Conservation (phyloP, 92 coral and sea anemone genomes). For the Phenganax stokvisi region DNA sequence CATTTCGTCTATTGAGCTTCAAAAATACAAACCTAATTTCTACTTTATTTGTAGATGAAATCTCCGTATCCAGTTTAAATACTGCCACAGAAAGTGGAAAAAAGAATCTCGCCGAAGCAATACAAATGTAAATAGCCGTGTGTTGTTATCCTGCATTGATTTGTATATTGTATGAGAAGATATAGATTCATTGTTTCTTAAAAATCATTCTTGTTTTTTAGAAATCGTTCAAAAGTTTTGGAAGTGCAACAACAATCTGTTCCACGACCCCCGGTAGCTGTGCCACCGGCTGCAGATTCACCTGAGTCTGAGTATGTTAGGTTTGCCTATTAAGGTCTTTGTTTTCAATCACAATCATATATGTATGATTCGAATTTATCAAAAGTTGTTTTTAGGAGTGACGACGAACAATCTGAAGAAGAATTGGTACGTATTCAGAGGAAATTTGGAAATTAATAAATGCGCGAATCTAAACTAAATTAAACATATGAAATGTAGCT, state of each 20-base stretch:
- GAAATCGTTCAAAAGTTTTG: slow-evolving; percentile 36
- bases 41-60: slow-evolving; percentile 16
- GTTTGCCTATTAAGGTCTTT: too few relatives aligned
- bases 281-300: slow-evolving; percentile 18
- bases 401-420: slow-evolving; percentile 57
- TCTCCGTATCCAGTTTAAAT: slow-evolving; percentile 35
- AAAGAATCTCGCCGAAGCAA: slow-evolving; percentile 35
- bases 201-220: neutral
- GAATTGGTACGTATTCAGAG: slow-evolving; percentile 70
- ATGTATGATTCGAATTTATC: neutral
- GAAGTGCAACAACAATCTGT: slow-evolving; percentile 19
- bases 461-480: too few relatives aligned
- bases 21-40: neutral
- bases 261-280: slow-evolving; percentile 20
- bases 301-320: slow-evolving; percentile 24
- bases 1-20: neutral
- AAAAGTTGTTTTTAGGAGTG: slow-evolving; percentile 39
- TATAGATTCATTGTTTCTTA: too few relatives aligned
- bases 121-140: slow-evolving; percentile 23
- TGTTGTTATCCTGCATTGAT: neutral
- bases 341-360: neutral
- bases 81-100: slow-evolving; percentile 38
- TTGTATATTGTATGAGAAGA: neutral
- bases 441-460: too few relatives aligned
- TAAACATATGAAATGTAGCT: too few relatives aligned